phyloP scores from a whole-genome alignment of 2,113 vertebrate species.

The Alethe diademata region DNA sequence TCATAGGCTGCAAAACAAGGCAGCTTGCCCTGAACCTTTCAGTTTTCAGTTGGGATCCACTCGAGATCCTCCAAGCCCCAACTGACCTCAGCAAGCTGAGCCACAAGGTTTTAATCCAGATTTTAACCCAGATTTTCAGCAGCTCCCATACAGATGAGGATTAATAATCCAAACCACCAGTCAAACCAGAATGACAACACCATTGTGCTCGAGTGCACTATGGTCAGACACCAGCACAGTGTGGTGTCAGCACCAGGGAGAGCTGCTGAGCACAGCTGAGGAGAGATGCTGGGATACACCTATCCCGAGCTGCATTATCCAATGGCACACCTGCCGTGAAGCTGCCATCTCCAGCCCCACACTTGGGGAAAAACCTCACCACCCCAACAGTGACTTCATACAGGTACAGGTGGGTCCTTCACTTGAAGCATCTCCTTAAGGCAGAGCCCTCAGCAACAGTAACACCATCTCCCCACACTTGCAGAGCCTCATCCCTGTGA shows the following conservation, averaged over 20 bases:
- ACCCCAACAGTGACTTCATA: background rate
- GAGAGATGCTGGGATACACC: fast-evolving
- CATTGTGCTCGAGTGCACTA: fast-evolving
- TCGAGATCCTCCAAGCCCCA: background rate
- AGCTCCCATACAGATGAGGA: background rate
- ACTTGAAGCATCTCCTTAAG: background rate
- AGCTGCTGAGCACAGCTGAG: fast-evolving
- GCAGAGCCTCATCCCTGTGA: fast-evolving
- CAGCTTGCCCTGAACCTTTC: constrained; percentile 3
- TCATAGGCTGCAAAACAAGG: constrained; percentile 30
- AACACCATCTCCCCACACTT: background rate
- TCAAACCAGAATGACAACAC: background rate
- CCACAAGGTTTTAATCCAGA: background rate
- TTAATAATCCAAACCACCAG: background rate
- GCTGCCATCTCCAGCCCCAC: background rate
- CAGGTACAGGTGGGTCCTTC: background rate
- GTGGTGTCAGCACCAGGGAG: fast-evolving
- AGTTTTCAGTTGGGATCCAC: background rate
- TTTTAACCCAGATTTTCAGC: background rate
- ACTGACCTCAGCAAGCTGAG: background rate
- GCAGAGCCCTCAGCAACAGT: background rate
- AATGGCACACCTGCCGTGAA: fast-evolving
- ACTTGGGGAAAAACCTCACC: background rate
- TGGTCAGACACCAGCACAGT: fast-evolving
- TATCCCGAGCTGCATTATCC: background rate